Conservation (phyloP, 2,888 invertebrate species). For the Perizoma flavofasciatum region DNA sequence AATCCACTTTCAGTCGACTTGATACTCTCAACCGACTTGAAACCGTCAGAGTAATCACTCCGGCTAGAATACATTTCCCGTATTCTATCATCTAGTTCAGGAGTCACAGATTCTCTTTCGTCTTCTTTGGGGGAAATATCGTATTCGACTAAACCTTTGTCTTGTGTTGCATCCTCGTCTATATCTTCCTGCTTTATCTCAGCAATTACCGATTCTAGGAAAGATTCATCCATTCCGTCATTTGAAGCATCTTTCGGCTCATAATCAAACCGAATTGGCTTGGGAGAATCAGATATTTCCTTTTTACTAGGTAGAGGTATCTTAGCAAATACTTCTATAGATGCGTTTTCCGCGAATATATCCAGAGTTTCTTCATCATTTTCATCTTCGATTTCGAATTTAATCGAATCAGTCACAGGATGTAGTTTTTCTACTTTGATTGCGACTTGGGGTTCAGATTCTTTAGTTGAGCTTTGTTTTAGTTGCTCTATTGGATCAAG, state of each 20-base stretch:
- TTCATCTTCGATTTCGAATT: conserved; percentile 72
- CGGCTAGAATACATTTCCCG: conserved; percentile 49
- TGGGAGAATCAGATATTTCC: conserved; percentile 52
- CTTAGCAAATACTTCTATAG: conserved; percentile 52
- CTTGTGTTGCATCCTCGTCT: conserved; percentile 64
- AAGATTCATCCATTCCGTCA: conserved; percentile 68
- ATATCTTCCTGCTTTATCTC: conserved; percentile 73
- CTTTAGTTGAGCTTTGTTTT: conserved; percentile 30
- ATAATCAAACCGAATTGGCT: conserved; percentile 53
- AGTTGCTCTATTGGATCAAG: conserved; percentile 48
- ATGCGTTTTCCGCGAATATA: conserved; percentile 58
- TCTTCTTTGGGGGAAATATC: conserved; percentile 66
- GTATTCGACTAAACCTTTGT: conserved; percentile 74
- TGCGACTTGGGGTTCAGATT: conserved; percentile 29
- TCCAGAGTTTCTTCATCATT: conserved; percentile 67
- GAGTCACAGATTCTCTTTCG: conserved; percentile 60
- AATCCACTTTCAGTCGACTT: conserved; percentile 46
- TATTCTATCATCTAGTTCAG: conserved; percentile 65
- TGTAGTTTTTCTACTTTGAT: conserved; percentile 62
- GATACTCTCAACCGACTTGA: conserved; percentile 56
- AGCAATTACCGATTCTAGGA: conserved; percentile 75
- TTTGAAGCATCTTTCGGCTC: conserved; percentile 58
- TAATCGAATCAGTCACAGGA: conserved; percentile 72
- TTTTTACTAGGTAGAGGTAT: conserved; percentile 39
- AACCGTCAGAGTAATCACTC: conserved; percentile 61